A percentile compares a stretch with the other conserved stretches of the same genome.
These are phyloP conservation scores for Strigamia transsilvanica DNA, from an alignment of 2,888 invertebrate species.

Conservation along the genomic window DNA sequence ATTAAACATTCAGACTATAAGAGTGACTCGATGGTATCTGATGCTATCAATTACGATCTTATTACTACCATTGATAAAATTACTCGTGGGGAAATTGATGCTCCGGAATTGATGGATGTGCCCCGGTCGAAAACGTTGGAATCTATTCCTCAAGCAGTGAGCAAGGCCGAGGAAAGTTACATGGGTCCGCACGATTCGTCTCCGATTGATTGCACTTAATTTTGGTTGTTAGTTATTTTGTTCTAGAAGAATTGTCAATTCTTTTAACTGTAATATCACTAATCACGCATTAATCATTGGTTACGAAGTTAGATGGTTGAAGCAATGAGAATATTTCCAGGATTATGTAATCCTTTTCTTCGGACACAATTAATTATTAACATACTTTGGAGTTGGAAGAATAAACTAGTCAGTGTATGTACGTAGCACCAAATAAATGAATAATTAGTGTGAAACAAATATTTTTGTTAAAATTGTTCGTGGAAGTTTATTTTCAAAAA, in stretches of 20 bases:
- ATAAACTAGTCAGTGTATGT: slow-evolving; percentile 29
- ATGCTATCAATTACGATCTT: slow-evolving; percentile 90
- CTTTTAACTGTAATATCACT: not conserved
- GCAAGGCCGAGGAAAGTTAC: slow-evolving; percentile 55
- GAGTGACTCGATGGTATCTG: slow-evolving; percentile 87
- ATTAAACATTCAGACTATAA: slow-evolving; percentile 87
- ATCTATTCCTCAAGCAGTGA: slow-evolving; percentile 56
- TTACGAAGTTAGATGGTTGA: slow-evolving; percentile 7
- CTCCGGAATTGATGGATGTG: slow-evolving; percentile 75
- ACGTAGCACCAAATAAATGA: slow-evolving; percentile 22
- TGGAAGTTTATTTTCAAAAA: not conserved
- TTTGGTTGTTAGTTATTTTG: not conserved
- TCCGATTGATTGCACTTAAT: slow-evolving; percentile 7
- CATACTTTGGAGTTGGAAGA: slow-evolving; percentile 28
- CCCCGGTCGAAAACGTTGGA: slow-evolving; percentile 57
- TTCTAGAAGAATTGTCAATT: slow-evolving; percentile 9
- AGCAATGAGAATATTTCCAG: slow-evolving; percentile 17
- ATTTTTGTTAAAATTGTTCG: slow-evolving; percentile 31
- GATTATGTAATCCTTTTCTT: slow-evolving; percentile 39
- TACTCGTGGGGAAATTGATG: slow-evolving; percentile 75
- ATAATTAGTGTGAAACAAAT: slow-evolving; percentile 13
- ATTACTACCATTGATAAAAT: slow-evolving; percentile 78
- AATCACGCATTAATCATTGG: slow-evolving; percentile 28
- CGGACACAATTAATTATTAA: slow-evolving; percentile 41
- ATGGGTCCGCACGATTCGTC: slow-evolving; percentile 19